These are phyloP conservation scores for Plecotus auritus DNA, from an alignment of 2,113 vertebrate genomes.

Conservation along the genomic window DNA sequence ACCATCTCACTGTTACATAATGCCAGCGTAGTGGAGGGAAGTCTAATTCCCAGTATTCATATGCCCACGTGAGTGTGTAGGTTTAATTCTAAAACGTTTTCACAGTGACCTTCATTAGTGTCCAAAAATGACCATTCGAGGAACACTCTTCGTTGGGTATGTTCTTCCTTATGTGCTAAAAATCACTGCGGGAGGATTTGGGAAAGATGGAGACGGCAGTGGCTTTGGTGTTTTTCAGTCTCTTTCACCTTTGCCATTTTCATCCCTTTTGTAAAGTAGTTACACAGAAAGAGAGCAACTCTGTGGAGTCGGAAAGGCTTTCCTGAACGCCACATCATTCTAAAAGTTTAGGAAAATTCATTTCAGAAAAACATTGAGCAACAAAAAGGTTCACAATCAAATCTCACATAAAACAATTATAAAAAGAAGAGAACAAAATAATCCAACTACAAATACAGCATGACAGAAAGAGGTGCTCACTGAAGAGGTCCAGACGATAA, in stretches of 20 bases:
- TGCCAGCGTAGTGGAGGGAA: background rate
- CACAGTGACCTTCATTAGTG: background rate
- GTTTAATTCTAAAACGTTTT: constrained; percentile 17
- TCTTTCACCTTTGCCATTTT: background rate
- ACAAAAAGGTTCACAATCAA: background rate
- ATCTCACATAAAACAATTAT: background rate
- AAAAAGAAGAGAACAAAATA: background rate
- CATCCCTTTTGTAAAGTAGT: background rate
- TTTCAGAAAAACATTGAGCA: background rate
- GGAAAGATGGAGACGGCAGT: background rate
- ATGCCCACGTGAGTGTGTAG: background rate
- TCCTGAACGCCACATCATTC: background rate
- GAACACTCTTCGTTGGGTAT: background rate
- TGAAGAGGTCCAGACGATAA: background rate
- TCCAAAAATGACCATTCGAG: background rate
- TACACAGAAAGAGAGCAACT: background rate
- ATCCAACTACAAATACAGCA: background rate
- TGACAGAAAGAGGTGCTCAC: background rate
- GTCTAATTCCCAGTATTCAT: background rate
- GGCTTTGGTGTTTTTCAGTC: background rate
- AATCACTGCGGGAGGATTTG: background rate
- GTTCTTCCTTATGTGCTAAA: background rate
- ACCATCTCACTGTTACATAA: background rate
- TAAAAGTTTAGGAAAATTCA: background rate
- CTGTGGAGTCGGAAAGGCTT: background rate